Evolutionary conservation across 1,140 invertebrate genomes (phyloP).

Genomic region (Drosophila grimshawi): DNA sequence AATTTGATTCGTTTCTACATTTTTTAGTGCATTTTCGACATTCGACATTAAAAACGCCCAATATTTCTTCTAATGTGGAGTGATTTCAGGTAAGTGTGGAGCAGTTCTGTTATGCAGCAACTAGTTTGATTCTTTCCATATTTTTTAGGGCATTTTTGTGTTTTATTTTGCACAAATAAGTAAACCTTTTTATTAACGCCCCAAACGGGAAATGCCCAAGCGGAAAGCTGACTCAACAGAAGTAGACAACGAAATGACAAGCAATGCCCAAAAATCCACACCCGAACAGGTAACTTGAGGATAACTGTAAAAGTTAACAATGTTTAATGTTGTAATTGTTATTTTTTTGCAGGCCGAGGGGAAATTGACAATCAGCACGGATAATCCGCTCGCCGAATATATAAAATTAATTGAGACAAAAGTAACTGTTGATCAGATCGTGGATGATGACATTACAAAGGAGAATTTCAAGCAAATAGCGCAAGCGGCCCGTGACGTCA

Average conservation of each 20-base stretch:
- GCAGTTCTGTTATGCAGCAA: conserved; percentile 2
- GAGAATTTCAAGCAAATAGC: conserved; percentile 57
- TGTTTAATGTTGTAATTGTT: background rate
- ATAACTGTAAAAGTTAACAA: background rate
- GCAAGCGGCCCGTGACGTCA: conserved; percentile 49
- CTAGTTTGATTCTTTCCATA: background rate
- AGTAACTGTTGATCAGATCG: conserved; percentile 61
- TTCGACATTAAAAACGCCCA: background rate
- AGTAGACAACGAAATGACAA: conserved; percentile 38
- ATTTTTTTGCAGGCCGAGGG: conserved; percentile 1
- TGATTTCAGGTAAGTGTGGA: conserved; percentile 10
- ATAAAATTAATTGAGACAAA: conserved; percentile 44
- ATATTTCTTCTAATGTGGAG: background rate
- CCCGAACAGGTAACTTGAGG: background rate
- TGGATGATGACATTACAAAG: conserved; percentile 58
- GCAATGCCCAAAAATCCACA: conserved; percentile 29
- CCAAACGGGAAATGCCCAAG: conserved; percentile 49
- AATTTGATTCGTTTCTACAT: background rate
- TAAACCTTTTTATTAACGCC: background rate
- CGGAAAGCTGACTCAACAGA: conserved; percentile 44
- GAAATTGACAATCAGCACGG: conserved; percentile 36
- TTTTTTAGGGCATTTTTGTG: background rate
- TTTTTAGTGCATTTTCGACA: background rate
- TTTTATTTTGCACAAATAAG: background rate
- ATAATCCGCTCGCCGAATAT: conserved; percentile 56